Conservation (phyloP, 2,113 vertebrate species). For the Damaliscus lunatus region DNA sequence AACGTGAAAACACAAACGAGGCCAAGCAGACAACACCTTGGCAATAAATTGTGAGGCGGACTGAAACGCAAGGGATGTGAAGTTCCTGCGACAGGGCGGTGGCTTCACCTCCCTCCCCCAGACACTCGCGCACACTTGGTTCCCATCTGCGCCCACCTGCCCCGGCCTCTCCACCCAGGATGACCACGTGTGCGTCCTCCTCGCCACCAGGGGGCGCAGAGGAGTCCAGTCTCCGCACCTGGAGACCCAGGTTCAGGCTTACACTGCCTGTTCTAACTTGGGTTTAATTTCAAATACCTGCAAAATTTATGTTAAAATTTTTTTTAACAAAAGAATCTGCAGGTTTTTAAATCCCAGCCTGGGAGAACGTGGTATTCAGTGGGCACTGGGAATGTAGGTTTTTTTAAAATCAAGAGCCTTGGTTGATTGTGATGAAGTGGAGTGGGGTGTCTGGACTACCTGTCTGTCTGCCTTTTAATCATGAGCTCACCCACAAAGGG, state of each 20-base stretch:
- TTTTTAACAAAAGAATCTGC: too few species aligned
- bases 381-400: not conserved
- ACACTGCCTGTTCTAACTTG: not conserved
- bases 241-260: not conserved
- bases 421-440: not conserved
- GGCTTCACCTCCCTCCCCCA: not conserved
- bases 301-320: not conserved
- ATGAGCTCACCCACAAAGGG: accelerated
- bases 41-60: not conserved
- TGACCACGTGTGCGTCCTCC: accelerated
- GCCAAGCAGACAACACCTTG: not conserved
- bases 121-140: accelerated
- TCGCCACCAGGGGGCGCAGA: slow-evolving; percentile 60
- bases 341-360: not conserved
- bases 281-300: not conserved
- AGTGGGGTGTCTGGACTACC: not conserved
- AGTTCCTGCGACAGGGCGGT: accelerated
- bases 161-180: not conserved
- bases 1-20: not conserved
- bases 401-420: too few species aligned
- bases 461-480: not conserved
- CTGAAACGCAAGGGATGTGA: not conserved
- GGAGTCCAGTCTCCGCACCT: accelerated
- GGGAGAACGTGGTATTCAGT: not conserved
- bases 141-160: not conserved